These are phyloP conservation scores for Pocillopora meandrina DNA, from an alignment of 92 coral and sea anemone genomes.

Conservation along the genomic window DNA sequence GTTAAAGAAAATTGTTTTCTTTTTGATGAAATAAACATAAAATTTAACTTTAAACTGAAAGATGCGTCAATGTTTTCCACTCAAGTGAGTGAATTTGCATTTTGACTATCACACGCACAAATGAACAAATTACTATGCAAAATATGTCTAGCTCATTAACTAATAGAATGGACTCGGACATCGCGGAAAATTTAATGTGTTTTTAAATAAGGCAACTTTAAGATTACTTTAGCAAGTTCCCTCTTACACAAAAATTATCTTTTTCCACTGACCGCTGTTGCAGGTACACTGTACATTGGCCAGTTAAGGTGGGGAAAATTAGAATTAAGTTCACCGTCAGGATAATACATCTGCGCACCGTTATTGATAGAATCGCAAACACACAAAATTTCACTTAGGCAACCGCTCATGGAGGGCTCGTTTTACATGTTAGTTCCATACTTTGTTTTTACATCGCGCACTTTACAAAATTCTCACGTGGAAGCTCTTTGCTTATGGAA, in stretches of 20 bases:
- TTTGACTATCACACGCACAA: too few species aligned
- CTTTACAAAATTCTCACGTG: too few species aligned
- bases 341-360: background rate
- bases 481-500: too few species aligned
- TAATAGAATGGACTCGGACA: background rate
- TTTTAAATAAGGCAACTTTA: background rate
- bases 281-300: slow-evolving; percentile 15
- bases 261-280: background rate
- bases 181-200: background rate
- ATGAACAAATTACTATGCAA: too few species aligned
- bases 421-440: too few species aligned
- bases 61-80: too few species aligned
- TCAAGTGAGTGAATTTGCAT: too few species aligned
- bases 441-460: too few species aligned
- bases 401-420: too few species aligned
- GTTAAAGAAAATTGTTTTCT: too few species aligned
- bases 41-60: too few species aligned
- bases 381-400: background rate
- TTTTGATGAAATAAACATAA: too few species aligned
- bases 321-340: slow-evolving; percentile 3
- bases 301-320: background rate
- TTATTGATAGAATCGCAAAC: slow-evolving; percentile 8
- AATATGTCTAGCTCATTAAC: background rate
- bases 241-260: background rate
- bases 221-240: slow-evolving; percentile 1